Conservation (phyloP, 2,888 invertebrate genomes). For the Dromius quadrimaculatus region DNA sequence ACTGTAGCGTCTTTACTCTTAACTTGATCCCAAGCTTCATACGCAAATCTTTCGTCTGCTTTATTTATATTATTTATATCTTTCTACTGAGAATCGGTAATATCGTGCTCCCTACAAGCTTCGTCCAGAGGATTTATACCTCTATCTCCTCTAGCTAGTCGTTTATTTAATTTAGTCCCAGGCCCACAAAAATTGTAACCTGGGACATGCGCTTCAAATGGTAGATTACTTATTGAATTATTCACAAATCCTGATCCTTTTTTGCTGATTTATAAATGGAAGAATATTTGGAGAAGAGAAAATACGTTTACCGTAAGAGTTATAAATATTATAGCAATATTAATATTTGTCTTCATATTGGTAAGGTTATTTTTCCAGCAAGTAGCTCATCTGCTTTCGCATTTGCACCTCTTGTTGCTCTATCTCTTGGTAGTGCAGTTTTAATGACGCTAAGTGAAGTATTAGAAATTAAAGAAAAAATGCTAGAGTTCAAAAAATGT, state of each 20-base stretch:
- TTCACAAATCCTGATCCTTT: slow-evolving; percentile 8
- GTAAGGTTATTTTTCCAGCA: background rate
- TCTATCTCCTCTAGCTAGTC: no score
- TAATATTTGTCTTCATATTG: no score
- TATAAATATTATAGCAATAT: no score
- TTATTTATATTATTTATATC: slow-evolving; percentile 53
- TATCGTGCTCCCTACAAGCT: slow-evolving; percentile 58
- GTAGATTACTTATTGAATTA: background rate
- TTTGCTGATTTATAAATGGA: no score
- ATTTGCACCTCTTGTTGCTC: slow-evolving; percentile 1
- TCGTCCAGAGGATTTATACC: no score
- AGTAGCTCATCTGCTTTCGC: slow-evolving; percentile 4
- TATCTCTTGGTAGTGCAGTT: background rate
- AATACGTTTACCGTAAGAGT: no score
- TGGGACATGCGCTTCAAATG: slow-evolving; percentile 40
- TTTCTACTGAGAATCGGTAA: slow-evolving; percentile 54
- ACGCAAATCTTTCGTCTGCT: slow-evolving; percentile 58
- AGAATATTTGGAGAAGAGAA: no score
- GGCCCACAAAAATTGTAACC: no score
- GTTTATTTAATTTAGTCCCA: no score
- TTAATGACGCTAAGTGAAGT: slow-evolving; percentile 6
- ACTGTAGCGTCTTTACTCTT: no score
- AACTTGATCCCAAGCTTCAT: no score
- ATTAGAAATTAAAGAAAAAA: background rate
- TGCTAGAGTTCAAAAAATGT: background rate